These are phyloP conservation scores for Atractosteus spatula DNA, from an alignment of 2,113 vertebrate species.

Conservation along the genomic window DNA sequence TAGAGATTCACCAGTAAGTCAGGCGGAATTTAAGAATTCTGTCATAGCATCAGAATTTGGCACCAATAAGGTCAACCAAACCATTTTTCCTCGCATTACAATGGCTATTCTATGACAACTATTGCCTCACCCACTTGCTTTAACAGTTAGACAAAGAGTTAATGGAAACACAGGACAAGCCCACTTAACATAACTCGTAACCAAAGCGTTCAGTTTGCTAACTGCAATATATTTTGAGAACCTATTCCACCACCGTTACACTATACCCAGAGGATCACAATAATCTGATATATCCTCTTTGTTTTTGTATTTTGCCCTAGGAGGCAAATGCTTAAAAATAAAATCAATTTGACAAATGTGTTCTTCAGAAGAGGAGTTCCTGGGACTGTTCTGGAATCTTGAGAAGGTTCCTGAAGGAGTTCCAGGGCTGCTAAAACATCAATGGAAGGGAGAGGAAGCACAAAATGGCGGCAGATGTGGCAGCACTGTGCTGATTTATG, in stretches of 20 bases:
- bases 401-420: neutral
- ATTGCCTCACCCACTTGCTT: too few species aligned
- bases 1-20: too few species aligned
- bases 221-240: too few species aligned
- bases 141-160: too few species aligned
- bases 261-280: neutral
- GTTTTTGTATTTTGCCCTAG: neutral
- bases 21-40: too few species aligned
- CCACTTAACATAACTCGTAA: too few species aligned
- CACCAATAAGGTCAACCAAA: too few species aligned
- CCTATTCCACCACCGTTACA: neutral
- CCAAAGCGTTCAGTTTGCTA: too few species aligned
- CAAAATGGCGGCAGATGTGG: neutral
- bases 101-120: too few species aligned
- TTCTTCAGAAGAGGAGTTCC: neutral
- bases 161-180: too few species aligned
- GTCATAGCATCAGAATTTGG: too few species aligned
- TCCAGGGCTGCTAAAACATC: neutral
- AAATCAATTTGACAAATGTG: neutral
- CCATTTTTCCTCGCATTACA: too few species aligned
- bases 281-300: neutral
- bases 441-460: neutral
- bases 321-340: constrained; percentile 2
- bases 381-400: neutral
- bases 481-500: neutral